A percentile compares a stretch with the other conserved stretches of the same genome.
Evolutionary conservation across 2,113 vertebrate genomes (phyloP).

Genomic region (Gulo gulo): DNA sequence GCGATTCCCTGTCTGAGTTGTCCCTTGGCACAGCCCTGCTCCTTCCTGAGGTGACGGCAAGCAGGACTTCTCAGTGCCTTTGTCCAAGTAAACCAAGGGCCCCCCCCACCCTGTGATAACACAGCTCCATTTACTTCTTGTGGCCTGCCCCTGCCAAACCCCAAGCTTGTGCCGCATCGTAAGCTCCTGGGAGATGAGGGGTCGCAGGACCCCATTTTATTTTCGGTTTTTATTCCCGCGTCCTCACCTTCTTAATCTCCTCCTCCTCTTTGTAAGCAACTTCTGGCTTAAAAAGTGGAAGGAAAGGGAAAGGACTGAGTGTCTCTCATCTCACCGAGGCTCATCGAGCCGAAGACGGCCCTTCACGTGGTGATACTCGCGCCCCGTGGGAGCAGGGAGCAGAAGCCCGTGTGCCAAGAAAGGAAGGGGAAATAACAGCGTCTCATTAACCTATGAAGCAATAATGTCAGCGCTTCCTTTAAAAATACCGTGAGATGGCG

Average conservation of each 20-base stretch:
- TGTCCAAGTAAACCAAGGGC: not conserved
- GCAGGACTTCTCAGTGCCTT: not conserved
- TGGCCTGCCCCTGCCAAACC: too few species aligned
- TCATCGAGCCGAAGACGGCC: not conserved
- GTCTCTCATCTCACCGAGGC: not conserved
- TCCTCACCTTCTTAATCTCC: not conserved
- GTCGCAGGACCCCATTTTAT: not conserved
- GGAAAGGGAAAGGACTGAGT: fast-evolving
- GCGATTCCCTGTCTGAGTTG: fast-evolving
- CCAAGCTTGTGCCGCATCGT: not conserved
- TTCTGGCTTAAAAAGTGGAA: not conserved
- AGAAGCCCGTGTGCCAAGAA: fast-evolving
- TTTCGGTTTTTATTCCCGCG: not conserved
- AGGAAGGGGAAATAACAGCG: not conserved
- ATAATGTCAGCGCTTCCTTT: fast-evolving
- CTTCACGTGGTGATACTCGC: fast-evolving
- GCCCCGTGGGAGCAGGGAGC: fast-evolving
- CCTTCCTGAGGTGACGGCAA: not conserved
- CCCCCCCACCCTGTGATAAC: fast-evolving
- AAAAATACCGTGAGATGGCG: fast-evolving
- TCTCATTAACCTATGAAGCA: fast-evolving
- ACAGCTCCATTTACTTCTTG: fast-evolving
- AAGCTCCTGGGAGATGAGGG: fast-evolving
- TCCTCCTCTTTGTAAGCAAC: not conserved
- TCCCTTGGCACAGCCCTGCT: not conserved